A percentile compares a stretch with the other conserved stretches of the same genome.
Conservation (phyloP, 2,888 invertebrate species). For the Lathronympha strigana region DNA sequence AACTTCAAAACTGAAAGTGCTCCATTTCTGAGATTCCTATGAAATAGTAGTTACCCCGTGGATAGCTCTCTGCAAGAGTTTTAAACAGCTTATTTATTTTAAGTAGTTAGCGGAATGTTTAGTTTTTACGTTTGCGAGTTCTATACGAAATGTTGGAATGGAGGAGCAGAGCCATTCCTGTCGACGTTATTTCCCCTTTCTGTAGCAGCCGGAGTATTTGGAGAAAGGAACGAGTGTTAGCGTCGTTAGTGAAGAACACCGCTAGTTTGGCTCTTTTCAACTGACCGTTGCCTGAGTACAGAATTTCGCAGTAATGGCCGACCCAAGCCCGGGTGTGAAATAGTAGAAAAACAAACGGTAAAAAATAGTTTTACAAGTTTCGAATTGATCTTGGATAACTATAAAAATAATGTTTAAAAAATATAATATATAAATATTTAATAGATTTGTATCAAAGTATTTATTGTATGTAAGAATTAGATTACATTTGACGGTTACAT, state of each 20-base stretch:
- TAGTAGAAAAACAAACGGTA: background rate
- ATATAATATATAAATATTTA: too few relatives aligned
- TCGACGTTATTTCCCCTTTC: conserved; percentile 31
- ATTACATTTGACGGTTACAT: too few relatives aligned
- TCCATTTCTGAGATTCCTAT: background rate
- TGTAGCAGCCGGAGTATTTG: conserved; percentile 37
- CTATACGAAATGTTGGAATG: conserved; percentile 19
- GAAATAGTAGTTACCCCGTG: background rate
- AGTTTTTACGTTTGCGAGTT: conserved; percentile 29
- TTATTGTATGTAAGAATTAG: too few relatives aligned
- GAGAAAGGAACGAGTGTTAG: conserved; percentile 28
- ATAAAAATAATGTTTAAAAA: too few relatives aligned
- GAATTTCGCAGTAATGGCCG: conserved; percentile 1
- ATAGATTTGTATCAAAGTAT: too few relatives aligned
- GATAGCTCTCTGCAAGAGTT: background rate
- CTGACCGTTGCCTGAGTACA: conserved; percentile 20
- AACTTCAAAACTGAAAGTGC: background rate
- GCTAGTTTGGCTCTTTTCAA: conserved; percentile 29
- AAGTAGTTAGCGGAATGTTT: conserved; percentile 29
- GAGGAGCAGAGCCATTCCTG: conserved; percentile 28
- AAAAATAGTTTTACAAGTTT: too few relatives aligned
- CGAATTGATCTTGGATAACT: too few relatives aligned
- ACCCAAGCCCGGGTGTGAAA: background rate
- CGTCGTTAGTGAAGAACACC: conserved; percentile 36
- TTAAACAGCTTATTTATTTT: too few relatives aligned